Base-by-base conservation (phyloP, 2,113 vertebrate genomes). In the Hypanus sabinus region DNA sequence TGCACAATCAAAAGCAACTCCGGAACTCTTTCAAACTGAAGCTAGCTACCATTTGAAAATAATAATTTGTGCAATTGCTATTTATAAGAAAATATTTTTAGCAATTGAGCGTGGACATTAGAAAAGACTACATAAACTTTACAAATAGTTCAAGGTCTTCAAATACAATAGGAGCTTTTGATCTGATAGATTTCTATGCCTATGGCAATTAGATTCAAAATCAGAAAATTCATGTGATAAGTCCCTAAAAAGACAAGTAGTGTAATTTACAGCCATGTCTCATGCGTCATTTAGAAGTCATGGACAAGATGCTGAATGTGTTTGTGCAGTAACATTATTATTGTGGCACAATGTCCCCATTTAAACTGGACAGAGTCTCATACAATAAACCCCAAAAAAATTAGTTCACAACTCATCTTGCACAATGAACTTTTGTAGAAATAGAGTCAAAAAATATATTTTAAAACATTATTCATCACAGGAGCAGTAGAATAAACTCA, bases 341-440 rank as follows among this genome's bases (percentile, higher is more conserved):
- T 62, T 90, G 60, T 33, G 60, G 33, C 30, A 90, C 85, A 90
- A 90, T 90, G 85, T 65, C 85, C 60, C 60, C 85, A 90, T 90
- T 90, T 68, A 90, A 90, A 65, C 5, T 36, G 30, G 6, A n/a
- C 60, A 65, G 60, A n/a, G 30, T 90, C 14, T 5, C 60, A 33
- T n/a, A 65, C 57, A 30, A 88, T 88, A 88, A 88, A 62, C 85
- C 1, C 12, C n/a, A n/a, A 88, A 65, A 30, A 90, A 46, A 65
- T 68, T 65, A 33, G 57, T 65, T 65, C 85, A 65, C 60, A n/a
- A 65, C 30, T 33, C 60, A 90, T 68, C 85, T 65, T 0, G 8
- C 85, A 90, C 85, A 90, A 90, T 33, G 60, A 30, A 65, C 30
- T 30, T 65, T 60, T 68, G 85, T 90, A 60, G n/a, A 90, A 88